Conservation (phyloP, 2,888 invertebrate species). For the Polylopha cassiicola region DNA sequence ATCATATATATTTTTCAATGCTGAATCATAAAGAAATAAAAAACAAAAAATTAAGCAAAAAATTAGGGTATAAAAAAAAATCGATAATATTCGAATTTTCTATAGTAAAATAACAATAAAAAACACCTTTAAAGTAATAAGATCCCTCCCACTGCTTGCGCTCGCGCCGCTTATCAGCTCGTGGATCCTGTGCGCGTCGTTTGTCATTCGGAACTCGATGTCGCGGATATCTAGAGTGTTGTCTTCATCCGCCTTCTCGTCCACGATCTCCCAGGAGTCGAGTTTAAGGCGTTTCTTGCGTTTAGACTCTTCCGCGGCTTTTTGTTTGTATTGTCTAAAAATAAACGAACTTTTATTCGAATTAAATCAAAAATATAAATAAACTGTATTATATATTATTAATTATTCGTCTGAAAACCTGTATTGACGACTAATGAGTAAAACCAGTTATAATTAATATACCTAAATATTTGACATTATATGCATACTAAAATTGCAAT, state of each 20-base stretch:
- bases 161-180: slow-evolving; percentile 62
- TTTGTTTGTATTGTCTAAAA: slow-evolving; percentile 80
- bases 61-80: no score
- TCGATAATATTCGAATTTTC: neutral
- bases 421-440: no score
- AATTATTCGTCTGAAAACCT: no score
- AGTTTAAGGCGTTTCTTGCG: slow-evolving; percentile 86
- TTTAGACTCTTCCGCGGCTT: slow-evolving; percentile 78
- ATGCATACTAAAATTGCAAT: no score
- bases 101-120: neutral
- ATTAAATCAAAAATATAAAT: neutral
- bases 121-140: slow-evolving; percentile 57
- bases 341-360: neutral
- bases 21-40: no score
- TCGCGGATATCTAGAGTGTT: slow-evolving; percentile 85
- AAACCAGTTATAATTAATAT: no score
- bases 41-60: no score
- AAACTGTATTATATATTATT: neutral
- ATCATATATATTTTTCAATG: no score
- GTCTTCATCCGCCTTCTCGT: slow-evolving; percentile 76
- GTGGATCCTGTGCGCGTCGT: slow-evolving; percentile 85
- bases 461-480: no score
- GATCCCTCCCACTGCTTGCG: slow-evolving; percentile 56
- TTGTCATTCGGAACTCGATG: slow-evolving; percentile 89
- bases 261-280: slow-evolving; percentile 82